These are phyloP conservation scores for Puma concolor DNA, from an alignment of 2,113 vertebrate species.

Conservation along the genomic window DNA sequence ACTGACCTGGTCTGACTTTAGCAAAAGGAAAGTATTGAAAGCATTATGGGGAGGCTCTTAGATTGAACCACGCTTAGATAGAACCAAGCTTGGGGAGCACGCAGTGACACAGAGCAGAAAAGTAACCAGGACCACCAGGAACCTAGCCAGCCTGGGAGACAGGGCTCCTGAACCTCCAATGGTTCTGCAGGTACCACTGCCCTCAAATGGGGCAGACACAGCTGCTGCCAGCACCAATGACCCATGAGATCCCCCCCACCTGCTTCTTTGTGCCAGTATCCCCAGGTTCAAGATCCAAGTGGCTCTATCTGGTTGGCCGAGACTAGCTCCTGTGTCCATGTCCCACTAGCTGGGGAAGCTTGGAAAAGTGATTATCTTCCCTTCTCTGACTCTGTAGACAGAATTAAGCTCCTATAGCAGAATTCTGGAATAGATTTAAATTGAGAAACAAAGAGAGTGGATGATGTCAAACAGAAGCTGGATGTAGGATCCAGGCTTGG, in stretches of 20 bases:
- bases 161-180: accelerated
- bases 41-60: neutral
- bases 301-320: neutral
- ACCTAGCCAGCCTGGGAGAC: accelerated
- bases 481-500: neutral
- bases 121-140: accelerated
- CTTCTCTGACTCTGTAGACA: neutral
- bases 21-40: neutral
- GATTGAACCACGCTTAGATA: neutral
- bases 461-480: neutral
- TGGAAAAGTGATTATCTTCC: neutral
- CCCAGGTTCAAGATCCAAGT: neutral
- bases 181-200: accelerated
- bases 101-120: neutral
- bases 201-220: accelerated
- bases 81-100: neutral
- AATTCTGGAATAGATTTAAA: neutral
- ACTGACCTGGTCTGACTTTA: neutral
- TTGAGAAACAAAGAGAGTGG: neutral
- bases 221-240: neutral
- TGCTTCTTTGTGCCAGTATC: neutral
- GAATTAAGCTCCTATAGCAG: neutral
- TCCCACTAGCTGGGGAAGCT: accelerated
- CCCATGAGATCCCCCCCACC: accelerated
- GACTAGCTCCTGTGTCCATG: neutral